Conservation (phyloP, 2,113 vertebrate species). For the Scalopus aquaticus region DNA sequence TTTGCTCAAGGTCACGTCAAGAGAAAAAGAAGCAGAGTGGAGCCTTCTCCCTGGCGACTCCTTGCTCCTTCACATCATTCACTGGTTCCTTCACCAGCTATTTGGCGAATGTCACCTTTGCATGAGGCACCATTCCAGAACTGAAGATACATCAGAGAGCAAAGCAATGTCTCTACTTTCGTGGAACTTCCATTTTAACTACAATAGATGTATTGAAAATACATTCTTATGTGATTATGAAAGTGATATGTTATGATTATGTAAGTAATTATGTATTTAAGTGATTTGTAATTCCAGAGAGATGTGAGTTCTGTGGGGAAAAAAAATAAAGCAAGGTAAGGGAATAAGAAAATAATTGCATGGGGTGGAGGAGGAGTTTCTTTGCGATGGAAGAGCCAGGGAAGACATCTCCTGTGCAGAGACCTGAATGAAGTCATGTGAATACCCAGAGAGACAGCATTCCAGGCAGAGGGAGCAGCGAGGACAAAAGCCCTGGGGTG, state of each 20-base stretch:
- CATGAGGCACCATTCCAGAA: neutral
- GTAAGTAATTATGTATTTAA: no score
- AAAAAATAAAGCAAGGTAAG: neutral
- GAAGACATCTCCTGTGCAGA: neutral
- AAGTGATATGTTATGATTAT: no score
- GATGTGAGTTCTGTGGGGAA: neutral
- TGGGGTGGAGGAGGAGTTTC: neutral
- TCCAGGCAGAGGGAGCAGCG: neutral
- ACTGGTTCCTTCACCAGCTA: neutral
- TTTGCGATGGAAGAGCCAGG: neutral
- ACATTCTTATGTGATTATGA: neutral
- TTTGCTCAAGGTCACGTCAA: neutral
- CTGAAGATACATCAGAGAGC: neutral
- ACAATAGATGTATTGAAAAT: conserved; percentile 17
- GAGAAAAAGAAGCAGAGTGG: neutral
- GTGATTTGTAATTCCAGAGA: neutral
- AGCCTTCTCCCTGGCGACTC: neutral
- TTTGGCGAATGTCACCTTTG: neutral
- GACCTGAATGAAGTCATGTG: neutral
- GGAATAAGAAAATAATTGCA: neutral
- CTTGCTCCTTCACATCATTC: neutral
- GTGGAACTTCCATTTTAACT: neutral
- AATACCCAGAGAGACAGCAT: neutral
- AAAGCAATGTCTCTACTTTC: neutral
- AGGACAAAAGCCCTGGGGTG: neutral